Evolutionary conservation across 2,113 vertebrate species (phyloP), one percentile per base, ranked within the genome.

Genomic region (Xiphias gladius): DNA sequence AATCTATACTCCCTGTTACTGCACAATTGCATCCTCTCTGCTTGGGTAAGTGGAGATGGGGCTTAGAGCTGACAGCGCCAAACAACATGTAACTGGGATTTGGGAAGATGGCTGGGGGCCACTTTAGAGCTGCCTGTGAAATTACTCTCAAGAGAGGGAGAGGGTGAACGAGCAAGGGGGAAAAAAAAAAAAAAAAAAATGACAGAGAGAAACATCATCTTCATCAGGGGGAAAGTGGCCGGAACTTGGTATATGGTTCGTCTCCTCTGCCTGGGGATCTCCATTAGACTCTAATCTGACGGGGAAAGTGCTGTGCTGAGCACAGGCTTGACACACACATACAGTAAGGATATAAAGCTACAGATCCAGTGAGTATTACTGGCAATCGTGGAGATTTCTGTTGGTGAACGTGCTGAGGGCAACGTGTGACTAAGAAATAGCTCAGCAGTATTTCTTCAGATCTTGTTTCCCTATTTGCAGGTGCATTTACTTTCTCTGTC

Each of bases 71-170:
- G 91, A 94, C 91, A 88, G 91, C 76, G 80, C 86, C 89, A 89
- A 94, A 95, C 90, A 91, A 91, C 91, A 88, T 93, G 91, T 90
- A 88, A 84, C 90, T 88, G 91, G 93, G 94, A 94, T 94, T 95
- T 94, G 92, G 92, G 88, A 90, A 89, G 91, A 93, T 89, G 92
- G 91, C 94, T 92, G 84, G 92, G 90, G 94, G 94, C 93, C 92
- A 94, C 92, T 95, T 94, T 91, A 92, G 88, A 93, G 86, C 89
- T 91, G 92, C 93, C 93, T 94, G 93, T 94, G 94, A 96, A 95
- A 96, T 95, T 93, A 94, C 95, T 95, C 94, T 95, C 93, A 48
- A 78, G 94, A 94, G 94, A 87, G 90, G 63, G 78, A 74, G 84
- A 81, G 59, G 65, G 74, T 76, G 80, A 73, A 81, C 58, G 90